These are phyloP conservation scores for Chloropsis hardwickii DNA, from an alignment of 2,113 vertebrate genomes.

Conservation along the genomic window DNA sequence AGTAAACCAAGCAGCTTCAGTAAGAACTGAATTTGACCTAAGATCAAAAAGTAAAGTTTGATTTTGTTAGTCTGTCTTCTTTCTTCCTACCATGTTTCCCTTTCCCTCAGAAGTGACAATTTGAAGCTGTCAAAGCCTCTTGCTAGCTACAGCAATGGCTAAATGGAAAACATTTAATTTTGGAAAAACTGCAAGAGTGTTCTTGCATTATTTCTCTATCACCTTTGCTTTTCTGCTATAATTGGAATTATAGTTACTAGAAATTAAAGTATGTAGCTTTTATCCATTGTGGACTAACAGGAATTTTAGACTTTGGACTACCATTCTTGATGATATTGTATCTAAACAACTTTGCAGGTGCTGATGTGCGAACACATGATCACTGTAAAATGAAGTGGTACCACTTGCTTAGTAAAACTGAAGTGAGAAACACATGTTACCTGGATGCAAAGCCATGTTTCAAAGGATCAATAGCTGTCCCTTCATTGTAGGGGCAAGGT, in stretches of 20 bases:
- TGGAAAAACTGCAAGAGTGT: background rate
- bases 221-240: background rate
- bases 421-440: background rate
- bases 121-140: background rate
- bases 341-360: background rate
- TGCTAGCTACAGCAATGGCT: background rate
- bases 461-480: background rate
- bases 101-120: background rate
- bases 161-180: background rate
- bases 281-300: background rate
- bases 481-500: background rate
- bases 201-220: background rate
- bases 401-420: background rate
- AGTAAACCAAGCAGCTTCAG: background rate
- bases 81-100: background rate
- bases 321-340: background rate
- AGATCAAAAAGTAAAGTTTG: background rate
- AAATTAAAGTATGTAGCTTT: background rate
- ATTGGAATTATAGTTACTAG: background rate
- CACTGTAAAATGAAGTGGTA: background rate
- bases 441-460: background rate
- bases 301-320: conserved; percentile 26
- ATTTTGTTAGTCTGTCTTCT: background rate
- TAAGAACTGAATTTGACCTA: background rate
- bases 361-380: background rate